Conservation (phyloP, 2,888 invertebrate genomes). For the Drosophila fulvimacula region DNA sequence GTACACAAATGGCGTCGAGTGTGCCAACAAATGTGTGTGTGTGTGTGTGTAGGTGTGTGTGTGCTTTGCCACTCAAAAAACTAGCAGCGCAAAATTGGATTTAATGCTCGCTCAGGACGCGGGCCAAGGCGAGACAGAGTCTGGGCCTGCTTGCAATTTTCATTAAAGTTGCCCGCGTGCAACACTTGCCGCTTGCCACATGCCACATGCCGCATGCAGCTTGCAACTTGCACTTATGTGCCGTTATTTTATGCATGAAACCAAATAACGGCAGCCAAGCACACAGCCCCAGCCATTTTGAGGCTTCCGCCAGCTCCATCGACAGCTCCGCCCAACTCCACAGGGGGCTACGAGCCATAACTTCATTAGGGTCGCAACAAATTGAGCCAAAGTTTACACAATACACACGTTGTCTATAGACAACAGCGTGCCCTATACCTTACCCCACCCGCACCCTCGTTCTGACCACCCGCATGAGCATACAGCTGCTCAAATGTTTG, state of each 20-base stretch:
- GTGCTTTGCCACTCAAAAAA: slow-evolving; percentile 65
- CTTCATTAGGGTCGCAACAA: slow-evolving; percentile 66
- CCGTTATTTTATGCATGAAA: slow-evolving; percentile 78
- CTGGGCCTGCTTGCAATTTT: slow-evolving; percentile 60
- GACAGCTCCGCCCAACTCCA: slow-evolving; percentile 14
- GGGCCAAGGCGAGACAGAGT: not conserved
- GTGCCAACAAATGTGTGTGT: slow-evolving; percentile 10
- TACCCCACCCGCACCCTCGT: not conserved
- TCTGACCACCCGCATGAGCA: not conserved
- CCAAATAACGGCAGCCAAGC: slow-evolving; percentile 63
- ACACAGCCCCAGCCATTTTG: slow-evolving; percentile 41
- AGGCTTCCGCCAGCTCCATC: slow-evolving; percentile 42
- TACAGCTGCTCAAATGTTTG: slow-evolving; percentile 33
- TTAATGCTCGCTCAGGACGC: slow-evolving; percentile 46
- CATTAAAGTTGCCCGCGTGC: slow-evolving; percentile 63
- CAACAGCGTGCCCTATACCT: not conserved
- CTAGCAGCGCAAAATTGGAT: slow-evolving; percentile 72
- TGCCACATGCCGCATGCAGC: slow-evolving; percentile 27
- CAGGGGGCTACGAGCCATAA: slow-evolving; percentile 43
- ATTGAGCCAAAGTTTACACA: slow-evolving; percentile 46
- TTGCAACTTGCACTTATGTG: slow-evolving; percentile 66
- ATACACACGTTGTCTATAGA: slow-evolving; percentile 21
- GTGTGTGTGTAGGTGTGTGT: slow-evolving; percentile 20
- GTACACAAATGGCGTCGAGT: slow-evolving; percentile 44
- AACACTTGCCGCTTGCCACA: slow-evolving; percentile 16